Evolutionary conservation across 2,888 invertebrate species (phyloP), one percentile per base, ranked within the genome.

Genomic region (Osedax fenrisi): DNA sequence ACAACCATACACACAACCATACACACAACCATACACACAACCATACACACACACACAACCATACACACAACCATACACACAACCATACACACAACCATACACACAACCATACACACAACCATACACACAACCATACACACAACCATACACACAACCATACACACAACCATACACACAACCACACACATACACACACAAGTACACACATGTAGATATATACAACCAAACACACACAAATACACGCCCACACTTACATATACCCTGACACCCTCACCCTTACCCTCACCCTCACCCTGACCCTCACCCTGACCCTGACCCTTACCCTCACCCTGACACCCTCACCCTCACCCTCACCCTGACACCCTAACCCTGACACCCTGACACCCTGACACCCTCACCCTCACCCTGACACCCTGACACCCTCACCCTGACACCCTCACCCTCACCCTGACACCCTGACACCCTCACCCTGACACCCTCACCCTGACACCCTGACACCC

Each of bases 401-500:
- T 41, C 41, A 41, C 41, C 5, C 17, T 10, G 10, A 41, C 41
- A 41, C 41, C 41, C 41, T 10, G 5, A 10, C 17, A 41, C 41
- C 5, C 17, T 41, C n/a, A n/a, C n/a, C n/a, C n/a, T n/a, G n/a
- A n/a, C 41, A 41, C 41, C 5, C 41, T 10, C 41, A 41, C 17
- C 17, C 41, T 41, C 41, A 5, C 41, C 17, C 41, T 10, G 10
- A 41, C 41, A 41, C 41, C 17, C 41, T 17, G n/a, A n/a, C 41
- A 41, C 41, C 5, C 17, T 41, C 41, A 5, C 41, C 17, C 41
- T 10, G n/a, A n/a, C 41, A 41, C 41, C 5, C 41, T 41, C 17
- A 41, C 5, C 41, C 5, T 41, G 17, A 41, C 17, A 41, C 41
- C 41, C 41, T 41, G 17, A 56, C 85, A 72, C 41, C 17, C 41